Evolutionary conservation across 1,140 invertebrate genomes (phyloP).

Genomic region (Eurosta solidaginis): DNA sequence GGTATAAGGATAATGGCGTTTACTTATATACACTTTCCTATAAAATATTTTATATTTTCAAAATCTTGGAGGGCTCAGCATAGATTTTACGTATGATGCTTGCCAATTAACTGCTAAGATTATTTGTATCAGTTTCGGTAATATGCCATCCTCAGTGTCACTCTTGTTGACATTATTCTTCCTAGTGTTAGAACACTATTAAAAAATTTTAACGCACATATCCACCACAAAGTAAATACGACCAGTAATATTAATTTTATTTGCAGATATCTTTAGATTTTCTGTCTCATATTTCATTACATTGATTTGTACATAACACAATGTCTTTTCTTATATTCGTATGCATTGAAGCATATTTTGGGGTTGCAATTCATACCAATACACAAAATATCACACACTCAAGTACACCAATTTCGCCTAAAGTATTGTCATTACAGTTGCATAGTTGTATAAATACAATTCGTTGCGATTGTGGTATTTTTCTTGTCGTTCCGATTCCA

Average conservation of each 20-base stretch:
- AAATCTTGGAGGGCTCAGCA: too few species aligned
- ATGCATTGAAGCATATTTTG: conserved; percentile 37
- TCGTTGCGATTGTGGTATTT: conserved; percentile 38
- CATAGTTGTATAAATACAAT: conserved; percentile 23
- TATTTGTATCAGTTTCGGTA: too few species aligned
- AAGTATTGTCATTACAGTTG: conserved; percentile 6
- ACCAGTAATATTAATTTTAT: not conserved
- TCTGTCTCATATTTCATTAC: not conserved
- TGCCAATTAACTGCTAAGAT: too few species aligned
- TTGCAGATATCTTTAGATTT: conserved; percentile 51
- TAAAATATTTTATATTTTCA: too few species aligned
- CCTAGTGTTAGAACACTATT: too few species aligned
- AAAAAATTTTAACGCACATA: not conserved
- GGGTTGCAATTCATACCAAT: conserved; percentile 44
- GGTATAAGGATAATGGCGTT: too few species aligned
- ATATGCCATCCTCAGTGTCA: too few species aligned
- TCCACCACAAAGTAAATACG: not conserved
- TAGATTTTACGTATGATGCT: too few species aligned
- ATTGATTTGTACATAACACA: not conserved
- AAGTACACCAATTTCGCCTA: conserved; percentile 32
- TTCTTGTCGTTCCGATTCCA: conserved; percentile 30
- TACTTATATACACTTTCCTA: too few species aligned
- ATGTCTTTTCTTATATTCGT: not conserved
- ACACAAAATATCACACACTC: conserved; percentile 8
- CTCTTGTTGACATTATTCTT: too few species aligned